Evolutionary conservation across 1,140 invertebrate genomes (phyloP), one percentile per base, ranked within the genome.

Genomic region (Leptinotarsa defecta): DNA sequence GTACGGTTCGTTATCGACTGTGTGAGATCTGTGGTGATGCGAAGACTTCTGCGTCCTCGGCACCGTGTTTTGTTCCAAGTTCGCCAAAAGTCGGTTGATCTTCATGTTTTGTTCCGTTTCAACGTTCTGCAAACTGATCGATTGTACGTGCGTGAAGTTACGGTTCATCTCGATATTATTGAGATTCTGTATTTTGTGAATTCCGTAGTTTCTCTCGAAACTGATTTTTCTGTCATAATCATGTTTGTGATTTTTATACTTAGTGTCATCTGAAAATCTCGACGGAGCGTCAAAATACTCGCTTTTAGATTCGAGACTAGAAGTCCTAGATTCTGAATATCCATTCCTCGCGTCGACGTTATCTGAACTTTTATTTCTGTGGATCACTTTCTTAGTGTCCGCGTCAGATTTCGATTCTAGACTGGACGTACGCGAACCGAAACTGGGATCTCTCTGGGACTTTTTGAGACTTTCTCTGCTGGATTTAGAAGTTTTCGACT

Each of bases 381-480:
- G 76, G 4, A 81, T 57, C 74, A 83, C 0, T 69, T 76, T 79
- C 75, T 88, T 88, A 17, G 87, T 87, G 79, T 91, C 90, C 74
- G 89, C 90, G 79, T 91, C 90, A 81, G 89, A 90, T 74, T 88
- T 89, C 1, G 90, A 91, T 80, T 92, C 91, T 52, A 90, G 89
- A 81, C 90, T 91, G 4, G 91, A 91, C 1, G 89, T 88, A 3
- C 89, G 86, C 19, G 91, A 91, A n/a, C 83, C 80, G 19, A 84
- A 80, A 71, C 82, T 81, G 0, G 77, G 77, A 88, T 90, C 83
- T 87, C 90, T 81, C 13, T 57, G 24, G 87, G 86, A 57, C 87
- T 80, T 91, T 88, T 62, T 90, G 80, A 48, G 87, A 90, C 83
- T 91, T 89, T 91, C 90, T 6, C 85, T 86, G 19, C 90, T 90